Evolutionary conservation across 1,140 invertebrate genomes (phyloP).

Genomic region (Drosophila nasuta): DNA sequence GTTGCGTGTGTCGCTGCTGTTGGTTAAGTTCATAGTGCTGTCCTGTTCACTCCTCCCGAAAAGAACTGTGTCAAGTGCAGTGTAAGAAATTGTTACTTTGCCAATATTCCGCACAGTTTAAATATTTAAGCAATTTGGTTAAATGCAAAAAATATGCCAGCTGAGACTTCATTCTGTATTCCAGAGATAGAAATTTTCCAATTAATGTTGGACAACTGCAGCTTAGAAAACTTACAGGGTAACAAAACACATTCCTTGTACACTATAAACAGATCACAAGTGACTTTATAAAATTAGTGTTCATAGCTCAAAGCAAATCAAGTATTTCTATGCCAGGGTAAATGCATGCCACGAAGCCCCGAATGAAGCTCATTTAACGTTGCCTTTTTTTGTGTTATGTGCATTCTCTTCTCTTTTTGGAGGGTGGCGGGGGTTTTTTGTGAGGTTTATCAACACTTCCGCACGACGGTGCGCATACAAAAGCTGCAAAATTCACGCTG

Average conservation of each 20-base stretch:
- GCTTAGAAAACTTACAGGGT: no score
- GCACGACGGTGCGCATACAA: slow-evolving; percentile 78
- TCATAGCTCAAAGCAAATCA: neutral
- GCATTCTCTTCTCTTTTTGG: no score
- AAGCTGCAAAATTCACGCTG: slow-evolving; percentile 69
- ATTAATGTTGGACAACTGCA: no score
- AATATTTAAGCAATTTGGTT: slow-evolving; percentile 53
- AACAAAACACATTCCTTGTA: neutral
- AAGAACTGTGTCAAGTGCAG: slow-evolving; percentile 71
- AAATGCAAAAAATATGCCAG: slow-evolving; percentile 14
- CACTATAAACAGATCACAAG: no score
- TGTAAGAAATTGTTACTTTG: slow-evolving; percentile 26
- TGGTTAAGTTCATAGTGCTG: slow-evolving; percentile 48
- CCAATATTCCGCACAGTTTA: slow-evolving; percentile 5
- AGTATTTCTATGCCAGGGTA: neutral
- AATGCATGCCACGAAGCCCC: slow-evolving; percentile 22
- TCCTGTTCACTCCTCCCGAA: neutral
- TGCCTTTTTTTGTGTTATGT: neutral
- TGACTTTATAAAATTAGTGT: slow-evolving; percentile 14
- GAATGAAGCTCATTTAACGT: slow-evolving; percentile 65
- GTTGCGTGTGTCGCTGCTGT: slow-evolving; percentile 40
- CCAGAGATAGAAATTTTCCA: no score
- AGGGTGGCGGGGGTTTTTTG: neutral
- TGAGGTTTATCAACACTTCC: slow-evolving; percentile 79
- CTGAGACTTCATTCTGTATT: no score